Conservation (phyloP, 2,888 invertebrate genomes). For the Ypsolopha sequella region DNA sequence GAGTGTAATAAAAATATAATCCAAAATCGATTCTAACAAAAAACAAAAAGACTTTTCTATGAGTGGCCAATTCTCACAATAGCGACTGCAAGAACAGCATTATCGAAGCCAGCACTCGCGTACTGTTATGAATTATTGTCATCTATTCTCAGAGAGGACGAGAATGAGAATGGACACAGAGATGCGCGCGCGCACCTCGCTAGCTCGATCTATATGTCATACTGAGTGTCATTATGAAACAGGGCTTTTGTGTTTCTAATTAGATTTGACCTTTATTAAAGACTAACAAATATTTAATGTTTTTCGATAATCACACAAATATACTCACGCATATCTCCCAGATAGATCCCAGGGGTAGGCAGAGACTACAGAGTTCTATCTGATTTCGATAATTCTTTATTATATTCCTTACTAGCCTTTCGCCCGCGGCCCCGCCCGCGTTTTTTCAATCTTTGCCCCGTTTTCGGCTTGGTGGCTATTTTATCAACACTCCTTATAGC, state of each 20-base stretch:
- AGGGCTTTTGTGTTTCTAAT: neutral
- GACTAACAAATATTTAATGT: neutral
- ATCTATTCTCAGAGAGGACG: constrained; percentile 46
- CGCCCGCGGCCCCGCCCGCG: too few relatives aligned
- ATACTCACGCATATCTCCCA: too few relatives aligned
- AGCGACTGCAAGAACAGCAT: constrained; percentile 22
- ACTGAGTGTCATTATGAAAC: too few relatives aligned
- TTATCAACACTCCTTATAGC: too few relatives aligned
- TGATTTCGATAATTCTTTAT: too few relatives aligned
- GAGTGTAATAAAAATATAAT: neutral
- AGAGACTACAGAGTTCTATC: too few relatives aligned
- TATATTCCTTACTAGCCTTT: too few relatives aligned
- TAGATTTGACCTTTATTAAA: neutral
- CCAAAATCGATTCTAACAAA: neutral
- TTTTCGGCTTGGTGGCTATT: too few relatives aligned
- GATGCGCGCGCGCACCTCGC: constrained; percentile 10
- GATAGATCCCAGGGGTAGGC: too few relatives aligned
- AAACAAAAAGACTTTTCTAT: neutral
- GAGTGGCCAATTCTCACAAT: constrained; percentile 13
- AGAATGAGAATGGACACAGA: constrained; percentile 47
- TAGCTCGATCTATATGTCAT: too few relatives aligned
- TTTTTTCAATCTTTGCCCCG: too few relatives aligned
- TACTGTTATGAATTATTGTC: constrained; percentile 63
- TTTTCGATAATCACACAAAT: too few relatives aligned
- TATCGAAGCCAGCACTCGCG: constrained; percentile 30